phyloP scores from a whole-genome alignment of 2,888 invertebrate genomes.

The Acronicta psi region DNA sequence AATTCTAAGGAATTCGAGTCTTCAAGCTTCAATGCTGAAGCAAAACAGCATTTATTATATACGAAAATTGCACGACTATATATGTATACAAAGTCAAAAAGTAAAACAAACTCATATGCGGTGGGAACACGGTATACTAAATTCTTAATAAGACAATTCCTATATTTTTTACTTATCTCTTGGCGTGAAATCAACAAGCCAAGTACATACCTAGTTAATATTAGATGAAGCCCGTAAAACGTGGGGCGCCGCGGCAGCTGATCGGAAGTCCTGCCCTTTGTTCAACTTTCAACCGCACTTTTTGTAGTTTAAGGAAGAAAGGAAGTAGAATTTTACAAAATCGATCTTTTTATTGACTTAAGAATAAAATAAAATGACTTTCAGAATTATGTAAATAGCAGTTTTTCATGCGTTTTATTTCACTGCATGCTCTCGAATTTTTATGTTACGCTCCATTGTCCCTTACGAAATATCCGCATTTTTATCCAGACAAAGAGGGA shows the following conservation, averaged over 20 bases:
- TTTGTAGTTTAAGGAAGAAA: constrained; percentile 77
- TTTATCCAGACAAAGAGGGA: constrained; percentile 81
- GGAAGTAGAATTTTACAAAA: constrained; percentile 69
- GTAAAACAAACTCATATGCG: constrained; percentile 15
- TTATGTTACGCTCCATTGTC: constrained; percentile 73
- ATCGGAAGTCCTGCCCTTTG: constrained; percentile 89
- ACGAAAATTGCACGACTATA: constrained; percentile 3
- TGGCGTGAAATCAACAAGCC: constrained; percentile 64
- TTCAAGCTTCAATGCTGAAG: background rate
- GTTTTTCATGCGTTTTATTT: constrained; percentile 45
- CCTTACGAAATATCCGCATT: constrained; percentile 80
- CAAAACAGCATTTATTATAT: background rate
- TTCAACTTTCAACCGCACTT: constrained; percentile 79
- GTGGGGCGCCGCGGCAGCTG: constrained; percentile 85
- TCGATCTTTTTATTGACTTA: constrained; percentile 47
- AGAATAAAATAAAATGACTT: constrained; percentile 8
- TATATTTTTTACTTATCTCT: constrained; percentile 60
- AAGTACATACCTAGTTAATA: constrained; percentile 72
- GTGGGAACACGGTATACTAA: constrained; percentile 13
- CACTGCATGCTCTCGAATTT: constrained; percentile 61
- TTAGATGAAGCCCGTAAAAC: constrained; percentile 85
- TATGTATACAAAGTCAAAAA: background rate
- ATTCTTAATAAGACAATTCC: constrained; percentile 47
- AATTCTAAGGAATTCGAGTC: too few species aligned
- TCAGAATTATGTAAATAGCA: constrained; percentile 23